Evolutionary conservation across 1,140 invertebrate genomes (phyloP).

Genomic region (Vanessa tameamea): DNA sequence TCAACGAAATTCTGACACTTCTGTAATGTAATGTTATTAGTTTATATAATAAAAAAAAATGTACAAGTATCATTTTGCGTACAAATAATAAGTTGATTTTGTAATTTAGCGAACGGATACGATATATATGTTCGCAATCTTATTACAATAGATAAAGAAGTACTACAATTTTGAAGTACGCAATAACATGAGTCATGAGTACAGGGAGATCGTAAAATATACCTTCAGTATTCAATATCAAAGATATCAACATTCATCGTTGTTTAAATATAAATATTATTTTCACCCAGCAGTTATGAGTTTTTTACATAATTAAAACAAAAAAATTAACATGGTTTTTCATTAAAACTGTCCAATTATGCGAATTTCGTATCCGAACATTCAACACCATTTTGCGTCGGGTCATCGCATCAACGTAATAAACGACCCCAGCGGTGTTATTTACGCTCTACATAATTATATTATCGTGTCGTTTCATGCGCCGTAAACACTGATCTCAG

Average conservation of each 20-base stretch:
- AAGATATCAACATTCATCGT: neutral
- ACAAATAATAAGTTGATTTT: too few relatives aligned
- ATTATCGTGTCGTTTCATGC: slow-evolving; percentile 17
- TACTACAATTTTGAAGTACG: too few relatives aligned
- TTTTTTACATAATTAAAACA: neutral
- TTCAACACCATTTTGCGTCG: slow-evolving; percentile 24
- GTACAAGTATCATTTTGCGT: too few relatives aligned
- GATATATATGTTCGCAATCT: too few relatives aligned
- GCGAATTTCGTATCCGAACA: slow-evolving; percentile 18
- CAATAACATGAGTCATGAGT: too few relatives aligned
- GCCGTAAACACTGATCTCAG: slow-evolving; percentile 11
- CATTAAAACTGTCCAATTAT: slow-evolving; percentile 32
- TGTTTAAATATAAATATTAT: neutral
- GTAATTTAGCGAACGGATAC: too few relatives aligned
- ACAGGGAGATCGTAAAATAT: too few relatives aligned
- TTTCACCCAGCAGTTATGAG: neutral
- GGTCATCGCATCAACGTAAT: slow-evolving; percentile 29
- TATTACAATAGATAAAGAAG: too few relatives aligned
- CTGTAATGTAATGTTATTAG: too few relatives aligned
- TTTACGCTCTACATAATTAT: slow-evolving; percentile 23
- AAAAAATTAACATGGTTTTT: slow-evolving; percentile 19
- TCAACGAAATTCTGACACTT: too few relatives aligned
- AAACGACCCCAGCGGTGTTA: slow-evolving; percentile 23
- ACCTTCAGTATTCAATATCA: neutral
- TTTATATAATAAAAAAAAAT: too few relatives aligned